Evolutionary conservation across 2,113 vertebrate species (phyloP), one percentile per base, ranked within the genome.

Genomic region (Chaetorhynchus papuensis): DNA sequence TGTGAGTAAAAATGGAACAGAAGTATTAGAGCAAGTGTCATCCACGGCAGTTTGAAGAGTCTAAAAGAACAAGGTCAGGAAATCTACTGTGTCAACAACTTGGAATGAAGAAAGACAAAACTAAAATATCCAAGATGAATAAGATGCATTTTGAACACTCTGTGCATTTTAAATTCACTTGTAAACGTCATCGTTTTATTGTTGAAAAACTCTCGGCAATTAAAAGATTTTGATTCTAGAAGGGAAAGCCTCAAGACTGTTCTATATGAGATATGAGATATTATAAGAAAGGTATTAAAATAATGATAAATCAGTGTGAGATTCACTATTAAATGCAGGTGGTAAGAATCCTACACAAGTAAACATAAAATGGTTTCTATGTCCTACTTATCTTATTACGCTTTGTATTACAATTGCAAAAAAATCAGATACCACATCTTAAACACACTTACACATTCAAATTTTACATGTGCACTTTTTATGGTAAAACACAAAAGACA

Each of bases 401-500:
- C 18, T 89, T 53, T 1, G 8, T 68, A 78, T 59, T 65, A 44
- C 42, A 63, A 45, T 69, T 54, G 53, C 18, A 71, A 88, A 86
- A 86, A 89, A 30, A 12, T 11, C 50, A 82, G 69, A 54, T 15
- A 53, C 4, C 4, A 7, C 22, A 45, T 39, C 44, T 92, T 86
- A 75, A 93, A 84, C 31, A 72, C 30, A 33, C 52, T 64, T 31
- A n/a, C 1, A 66, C 42, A 52, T 66, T 75, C 49, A 66, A 35
- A 64, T 66, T 90, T 53, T 30, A 49, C 42, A 41, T 31, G 50
- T 53, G 31, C 24, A 26, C 82, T 92, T 90, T 66, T 59, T 6
- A 83, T 37, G 77, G 90, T 86, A 92, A 95, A 97, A 94, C 71
- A 90, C n/a, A 80, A 66, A 91, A 92, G 89, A 97, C 81, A 95